phyloP scores from a whole-genome alignment of 2,113 vertebrate genomes.

The Albula goreensis region DNA sequence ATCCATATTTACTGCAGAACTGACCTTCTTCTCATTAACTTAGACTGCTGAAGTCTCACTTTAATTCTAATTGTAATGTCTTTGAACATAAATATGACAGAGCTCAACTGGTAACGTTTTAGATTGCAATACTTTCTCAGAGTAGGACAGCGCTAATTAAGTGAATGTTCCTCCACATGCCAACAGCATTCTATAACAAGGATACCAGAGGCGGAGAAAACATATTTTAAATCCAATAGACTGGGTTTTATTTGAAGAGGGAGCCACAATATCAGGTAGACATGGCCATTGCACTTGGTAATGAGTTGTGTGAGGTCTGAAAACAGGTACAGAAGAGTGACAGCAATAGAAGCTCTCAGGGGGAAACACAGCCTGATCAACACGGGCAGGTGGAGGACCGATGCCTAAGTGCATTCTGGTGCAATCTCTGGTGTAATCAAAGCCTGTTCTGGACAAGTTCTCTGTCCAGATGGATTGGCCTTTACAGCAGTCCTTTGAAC shows the following conservation, averaged over 20 bases:
- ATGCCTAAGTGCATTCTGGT: conserved; percentile 13
- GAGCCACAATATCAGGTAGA: not conserved
- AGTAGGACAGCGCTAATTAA: not conserved
- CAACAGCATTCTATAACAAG: not conserved
- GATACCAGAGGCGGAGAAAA: not conserved
- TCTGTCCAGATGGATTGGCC: not conserved
- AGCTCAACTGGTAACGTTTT: not conserved
- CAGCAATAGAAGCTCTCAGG: not conserved
- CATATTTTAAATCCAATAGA: not conserved
- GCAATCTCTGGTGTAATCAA: not conserved
- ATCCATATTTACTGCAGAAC: not conserved
- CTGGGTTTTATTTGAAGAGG: not conserved
- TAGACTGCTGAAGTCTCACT: not conserved
- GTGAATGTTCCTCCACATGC: not conserved
- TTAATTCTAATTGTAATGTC: not conserved
- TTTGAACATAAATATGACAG: not conserved
- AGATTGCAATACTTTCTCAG: not conserved
- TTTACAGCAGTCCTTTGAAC: conserved; percentile 1
- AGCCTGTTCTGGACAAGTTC: not conserved
- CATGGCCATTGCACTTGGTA: not conserved
- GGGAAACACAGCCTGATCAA: not conserved
- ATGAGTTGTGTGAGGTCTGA: not conserved
- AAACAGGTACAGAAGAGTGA: not conserved
- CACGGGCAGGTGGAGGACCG: not conserved
- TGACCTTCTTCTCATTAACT: not conserved